Evolutionary conservation across 2,888 invertebrate genomes (phyloP), one percentile per base, ranked within the genome.

Genomic region (Diadegma fenestrale): DNA sequence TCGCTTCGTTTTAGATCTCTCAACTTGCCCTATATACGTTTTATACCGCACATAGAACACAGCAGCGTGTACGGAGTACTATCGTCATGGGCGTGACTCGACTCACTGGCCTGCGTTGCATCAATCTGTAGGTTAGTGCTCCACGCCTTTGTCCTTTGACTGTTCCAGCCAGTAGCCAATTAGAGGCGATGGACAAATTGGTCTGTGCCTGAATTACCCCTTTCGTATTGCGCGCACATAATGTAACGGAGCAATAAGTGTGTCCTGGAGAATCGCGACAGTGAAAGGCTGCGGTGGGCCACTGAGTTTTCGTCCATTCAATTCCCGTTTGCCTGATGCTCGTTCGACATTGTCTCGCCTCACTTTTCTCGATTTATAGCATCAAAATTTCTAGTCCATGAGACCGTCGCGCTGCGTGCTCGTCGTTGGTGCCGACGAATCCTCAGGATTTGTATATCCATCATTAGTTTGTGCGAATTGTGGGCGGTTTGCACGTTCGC

Each of bases 111-210:
- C 51, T 51, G 61, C 76, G 68, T 73, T 63, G 68, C 83, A 72
- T 82, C 85, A 80, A 76, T 71, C 76, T 66, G 41, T 58, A 58
- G 69, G 64, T 63, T 63, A 26, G 41, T 69, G 45, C 81, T 79
- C 54, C 71, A 58, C 66, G 19, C 66, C 82, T 48, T 51, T 54
- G 61, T 68, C 85, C 85, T 85, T 82, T 85, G 85, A 85, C 80
- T 37, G 73, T 82, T 80, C 76, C 51, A 77, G 77, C 78, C 72
- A 72, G n/a, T n/a, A n/a, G 61, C 72, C 85, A 85, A 85, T 85
- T 85, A 85, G 72, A 61, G 72, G 72, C 72, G 77, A 77, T 80
- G 82, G 77, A 63, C 68, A 80, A 85, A 82, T 85, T 85, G 77
- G 51, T 54, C 51, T 22, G 58, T 48, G 41, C 58, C 58, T 12